Evolutionary conservation across 92 coral and sea anemone genomes (phyloP).

Genomic region (Porites lobata): DNA sequence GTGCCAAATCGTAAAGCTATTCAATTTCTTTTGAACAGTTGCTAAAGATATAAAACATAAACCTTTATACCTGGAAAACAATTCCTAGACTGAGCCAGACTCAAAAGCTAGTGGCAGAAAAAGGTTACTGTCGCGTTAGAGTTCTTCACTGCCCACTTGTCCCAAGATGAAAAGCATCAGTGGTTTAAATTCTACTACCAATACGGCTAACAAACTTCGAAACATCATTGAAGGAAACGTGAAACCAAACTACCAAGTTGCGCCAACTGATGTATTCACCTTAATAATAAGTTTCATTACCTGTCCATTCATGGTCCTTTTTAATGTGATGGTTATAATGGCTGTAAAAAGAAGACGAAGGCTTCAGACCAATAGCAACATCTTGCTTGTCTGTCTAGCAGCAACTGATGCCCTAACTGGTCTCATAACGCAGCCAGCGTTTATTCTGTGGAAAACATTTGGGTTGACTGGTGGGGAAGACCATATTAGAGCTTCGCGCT

Average conservation of each 20-base stretch:
- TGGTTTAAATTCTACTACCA: neutral
- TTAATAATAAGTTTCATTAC: neutral
- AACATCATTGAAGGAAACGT: neutral
- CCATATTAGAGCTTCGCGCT: neutral
- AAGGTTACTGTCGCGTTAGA: too few species aligned
- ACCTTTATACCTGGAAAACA: too few species aligned
- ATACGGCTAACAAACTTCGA: neutral
- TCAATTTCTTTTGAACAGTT: too few species aligned
- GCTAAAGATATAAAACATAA: too few species aligned
- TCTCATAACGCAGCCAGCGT: neutral
- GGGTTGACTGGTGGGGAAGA: neutral
- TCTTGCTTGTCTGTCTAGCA: neutral
- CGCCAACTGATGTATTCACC: neutral
- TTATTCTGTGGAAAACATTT: neutral
- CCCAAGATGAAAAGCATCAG: neutral
- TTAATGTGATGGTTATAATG: neutral
- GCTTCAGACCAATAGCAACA: neutral
- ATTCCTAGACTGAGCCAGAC: too few species aligned
- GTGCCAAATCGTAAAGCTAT: too few species aligned
- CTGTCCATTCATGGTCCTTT: neutral
- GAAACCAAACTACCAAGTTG: neutral
- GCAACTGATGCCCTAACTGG: neutral
- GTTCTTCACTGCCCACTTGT: neutral
- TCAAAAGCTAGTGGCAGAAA: too few species aligned
- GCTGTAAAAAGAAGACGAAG: neutral